phyloP scores from a whole-genome alignment of 1,140 invertebrate genomes.

The Psix sp. region DNA sequence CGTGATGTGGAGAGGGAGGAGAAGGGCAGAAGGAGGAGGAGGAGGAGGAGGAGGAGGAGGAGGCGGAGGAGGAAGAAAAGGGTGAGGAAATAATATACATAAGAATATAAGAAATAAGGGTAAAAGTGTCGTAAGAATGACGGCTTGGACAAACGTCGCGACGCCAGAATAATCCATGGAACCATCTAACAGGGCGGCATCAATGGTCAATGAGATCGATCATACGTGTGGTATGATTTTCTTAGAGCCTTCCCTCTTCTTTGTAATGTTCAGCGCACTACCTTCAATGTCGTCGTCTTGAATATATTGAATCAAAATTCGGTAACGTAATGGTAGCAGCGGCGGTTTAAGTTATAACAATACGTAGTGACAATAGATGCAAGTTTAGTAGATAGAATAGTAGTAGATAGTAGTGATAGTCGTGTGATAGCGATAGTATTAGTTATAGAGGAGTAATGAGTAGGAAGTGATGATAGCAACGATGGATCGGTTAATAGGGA shows the following conservation, averaged over 20 bases:
- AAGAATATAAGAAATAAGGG: constrained; percentile 6
- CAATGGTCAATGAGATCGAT: constrained; percentile 76
- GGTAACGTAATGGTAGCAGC: constrained; percentile 65
- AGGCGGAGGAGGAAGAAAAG: background rate
- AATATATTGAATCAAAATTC: constrained; percentile 59
- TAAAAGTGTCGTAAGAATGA: background rate
- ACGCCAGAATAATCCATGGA: constrained; percentile 28
- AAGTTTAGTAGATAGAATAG: constrained; percentile 59
- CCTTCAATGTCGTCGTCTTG: constrained; percentile 66
- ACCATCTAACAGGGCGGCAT: constrained; percentile 62
- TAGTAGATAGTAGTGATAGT: constrained; percentile 57
- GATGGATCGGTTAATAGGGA: constrained; percentile 53
- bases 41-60: constrained; percentile 4
- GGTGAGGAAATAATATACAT: background rate
- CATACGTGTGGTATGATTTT: constrained; percentile 62
- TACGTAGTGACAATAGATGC: constrained; percentile 52
- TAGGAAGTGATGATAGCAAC: constrained; percentile 55
- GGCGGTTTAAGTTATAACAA: constrained; percentile 62
- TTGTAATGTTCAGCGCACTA: constrained; percentile 59
- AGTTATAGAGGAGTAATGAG: constrained; percentile 51
- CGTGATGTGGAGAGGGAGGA: too few species aligned
- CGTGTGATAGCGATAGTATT: constrained; percentile 52
- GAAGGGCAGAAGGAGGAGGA: too few species aligned
- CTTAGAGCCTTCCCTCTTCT: constrained; percentile 39
- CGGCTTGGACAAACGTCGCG: constrained; percentile 28